phyloP scores from a whole-genome alignment of 2,113 vertebrate species.

The Oryzias melastigma region DNA sequence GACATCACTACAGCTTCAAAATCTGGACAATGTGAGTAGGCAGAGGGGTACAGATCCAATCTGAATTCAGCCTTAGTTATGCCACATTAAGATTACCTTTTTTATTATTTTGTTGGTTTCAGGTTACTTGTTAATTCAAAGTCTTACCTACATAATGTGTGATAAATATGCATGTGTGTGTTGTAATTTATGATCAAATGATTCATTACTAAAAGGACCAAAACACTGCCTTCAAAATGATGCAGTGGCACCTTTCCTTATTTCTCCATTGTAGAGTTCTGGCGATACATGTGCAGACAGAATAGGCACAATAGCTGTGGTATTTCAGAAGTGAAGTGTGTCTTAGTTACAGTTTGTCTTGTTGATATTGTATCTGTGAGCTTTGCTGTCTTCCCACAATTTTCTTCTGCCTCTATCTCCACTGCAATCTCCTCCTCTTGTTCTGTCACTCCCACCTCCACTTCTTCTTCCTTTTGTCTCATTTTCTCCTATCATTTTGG shows the following conservation, averaged over 20 bases:
- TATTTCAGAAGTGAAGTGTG: constrained; percentile 42
- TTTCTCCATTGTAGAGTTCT: constrained; percentile 35
- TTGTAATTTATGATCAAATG: constrained; percentile 30
- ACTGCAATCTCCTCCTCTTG: constrained; percentile 37
- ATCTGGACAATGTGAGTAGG: too few species aligned
- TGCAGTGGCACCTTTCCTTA: constrained; percentile 34
- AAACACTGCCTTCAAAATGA: constrained; percentile 29
- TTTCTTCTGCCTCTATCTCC: constrained; percentile 26
- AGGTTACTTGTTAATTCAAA: too few species aligned
- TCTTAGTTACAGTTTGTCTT: constrained; percentile 53
- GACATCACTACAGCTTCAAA: too few species aligned
- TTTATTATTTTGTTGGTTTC: too few species aligned
- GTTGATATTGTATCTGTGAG: constrained; percentile 43
- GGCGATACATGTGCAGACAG: constrained; percentile 58
- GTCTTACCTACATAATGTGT: too few species aligned
- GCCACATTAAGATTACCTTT: too few species aligned
- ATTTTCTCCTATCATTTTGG: constrained; percentile 42
- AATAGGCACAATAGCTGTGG: constrained; percentile 52
- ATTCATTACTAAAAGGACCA: constrained; percentile 54
- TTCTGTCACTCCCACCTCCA: constrained; percentile 36
- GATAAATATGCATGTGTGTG: too few species aligned
- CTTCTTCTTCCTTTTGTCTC: constrained; percentile 48
- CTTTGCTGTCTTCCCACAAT: constrained; percentile 37
- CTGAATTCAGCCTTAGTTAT: too few species aligned
- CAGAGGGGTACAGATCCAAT: too few species aligned